These are phyloP conservation scores for Caretta caretta DNA, from an alignment of 2,113 vertebrate species.

Conservation along the genomic window DNA sequence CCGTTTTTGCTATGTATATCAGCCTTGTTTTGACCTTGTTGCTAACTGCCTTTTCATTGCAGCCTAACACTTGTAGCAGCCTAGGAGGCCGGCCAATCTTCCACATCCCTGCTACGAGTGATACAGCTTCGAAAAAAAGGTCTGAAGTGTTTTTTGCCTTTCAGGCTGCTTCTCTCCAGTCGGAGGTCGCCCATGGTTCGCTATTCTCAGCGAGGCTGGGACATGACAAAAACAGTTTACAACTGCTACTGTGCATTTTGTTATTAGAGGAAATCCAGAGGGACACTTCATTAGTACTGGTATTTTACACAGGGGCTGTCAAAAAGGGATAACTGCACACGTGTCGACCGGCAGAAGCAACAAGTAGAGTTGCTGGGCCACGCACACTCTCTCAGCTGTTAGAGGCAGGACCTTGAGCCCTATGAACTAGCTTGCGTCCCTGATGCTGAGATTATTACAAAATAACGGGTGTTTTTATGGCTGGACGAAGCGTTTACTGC, in stretches of 20 bases:
- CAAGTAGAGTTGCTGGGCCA: accelerated
- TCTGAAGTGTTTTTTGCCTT: background rate
- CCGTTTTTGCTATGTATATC: background rate
- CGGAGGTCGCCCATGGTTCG: background rate
- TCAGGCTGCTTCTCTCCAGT: background rate
- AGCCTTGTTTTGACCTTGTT: constrained; percentile 46
- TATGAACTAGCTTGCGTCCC: background rate
- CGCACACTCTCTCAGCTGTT: accelerated
- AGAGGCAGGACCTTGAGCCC: background rate
- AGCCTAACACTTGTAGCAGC: constrained; percentile 52
- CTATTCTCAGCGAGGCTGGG: constrained; percentile 31
- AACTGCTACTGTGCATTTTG: background rate
- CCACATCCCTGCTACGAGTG: background rate
- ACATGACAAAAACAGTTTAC: constrained; percentile 47
- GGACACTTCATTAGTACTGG: background rate
- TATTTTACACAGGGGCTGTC: background rate
- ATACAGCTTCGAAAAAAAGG: constrained; percentile 4
- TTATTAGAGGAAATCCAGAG: constrained; percentile 35
- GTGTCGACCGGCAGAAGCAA: background rate
- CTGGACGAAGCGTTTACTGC: background rate
- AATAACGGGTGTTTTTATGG: accelerated
- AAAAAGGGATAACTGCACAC: background rate
- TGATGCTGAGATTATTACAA: background rate
- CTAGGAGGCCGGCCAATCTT: constrained; percentile 61
- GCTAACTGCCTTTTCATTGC: constrained; percentile 47